Base-by-base conservation (phyloP, 2,113 vertebrate genomes). In the Takifugu bimaculatus region DNA sequence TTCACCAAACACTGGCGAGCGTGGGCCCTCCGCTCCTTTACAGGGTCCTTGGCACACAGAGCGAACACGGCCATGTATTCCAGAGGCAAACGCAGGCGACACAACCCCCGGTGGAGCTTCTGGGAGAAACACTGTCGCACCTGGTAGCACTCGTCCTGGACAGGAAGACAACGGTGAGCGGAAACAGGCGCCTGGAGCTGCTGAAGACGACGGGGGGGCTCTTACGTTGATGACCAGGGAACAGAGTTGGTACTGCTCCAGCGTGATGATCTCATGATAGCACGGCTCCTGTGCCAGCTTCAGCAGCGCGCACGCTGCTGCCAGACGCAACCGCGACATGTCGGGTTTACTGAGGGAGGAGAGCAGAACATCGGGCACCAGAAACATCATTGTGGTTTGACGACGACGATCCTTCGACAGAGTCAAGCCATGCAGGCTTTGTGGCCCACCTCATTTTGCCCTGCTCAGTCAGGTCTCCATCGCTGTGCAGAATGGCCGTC, bases 11-110 rank as follows among this genome's bases (percentile, higher is more conserved):
- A 98, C 84, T 98, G 96, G 67, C 97, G 93, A 50, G 97, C 96
- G 29, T 99, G 96, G 28, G 97, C 97, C 84, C 97, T 87, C 64
- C 96, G 89, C 87, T 99, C 97, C 79, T 99, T 99, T 47, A 98
- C 95, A 0, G 97, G 97, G 75, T 99, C 97, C 89, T 99, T 99
- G 84, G 97, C 97, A 80, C 96, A 98, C 60, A 99, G 82, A 27
- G 96, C 95, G 54, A 97, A 98, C 81, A 98, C 93, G 2, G 95
- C 96, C 94, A 99, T 94, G 84, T 98, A 99, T 68, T 99, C 97
- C 57, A 98, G 91, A 1, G 96, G 96, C 67, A 99, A 92, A 2
- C 96, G 92, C 79, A 99, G 90, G 70, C 95, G 94, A 65, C 95
- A 95, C 76, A 98, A 90, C 28, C 95, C 97, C 77, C 96, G 95